Percentiles rank a stretch among this genome's conserved stretches.
phyloP scores from a whole-genome alignment of 1,140 invertebrate species.

The Arctopsyche grandis region DNA sequence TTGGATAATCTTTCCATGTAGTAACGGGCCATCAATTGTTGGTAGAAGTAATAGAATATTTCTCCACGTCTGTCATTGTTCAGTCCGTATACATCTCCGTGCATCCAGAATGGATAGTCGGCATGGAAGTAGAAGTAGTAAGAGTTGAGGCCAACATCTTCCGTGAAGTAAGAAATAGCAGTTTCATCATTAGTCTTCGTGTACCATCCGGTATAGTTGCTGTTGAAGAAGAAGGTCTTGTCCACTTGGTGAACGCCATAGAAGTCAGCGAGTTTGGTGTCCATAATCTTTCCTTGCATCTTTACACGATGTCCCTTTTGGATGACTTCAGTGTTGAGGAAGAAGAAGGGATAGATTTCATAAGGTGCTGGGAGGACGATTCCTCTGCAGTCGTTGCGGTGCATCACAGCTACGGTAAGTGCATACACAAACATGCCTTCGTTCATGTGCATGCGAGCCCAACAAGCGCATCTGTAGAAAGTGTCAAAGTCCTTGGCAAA shows the following conservation, averaged over 20 bases:
- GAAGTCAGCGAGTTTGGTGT: constrained; percentile 48
- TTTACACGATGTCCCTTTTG: constrained; percentile 66
- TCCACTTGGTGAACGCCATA: constrained; percentile 59
- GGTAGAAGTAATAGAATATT: constrained; percentile 70
- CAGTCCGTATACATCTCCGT: constrained; percentile 65
- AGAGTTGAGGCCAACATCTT: constrained; percentile 77
- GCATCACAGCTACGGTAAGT: constrained; percentile 64
- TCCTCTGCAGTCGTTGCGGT: constrained; percentile 64
- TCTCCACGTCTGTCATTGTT: constrained; percentile 70
- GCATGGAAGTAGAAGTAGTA: constrained; percentile 77
- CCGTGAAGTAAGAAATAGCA: constrained; percentile 76
- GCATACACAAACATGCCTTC: constrained; percentile 67
- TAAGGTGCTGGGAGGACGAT: constrained; percentile 66
- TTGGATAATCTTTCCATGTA: constrained; percentile 75
- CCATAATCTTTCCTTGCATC: constrained; percentile 58
- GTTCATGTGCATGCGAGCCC: constrained; percentile 66
- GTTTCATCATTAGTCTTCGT: constrained; percentile 68
- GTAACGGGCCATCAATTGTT: constrained; percentile 74
- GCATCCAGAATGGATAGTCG: constrained; percentile 75
- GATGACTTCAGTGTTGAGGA: constrained; percentile 66
- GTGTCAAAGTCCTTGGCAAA: constrained; percentile 68
- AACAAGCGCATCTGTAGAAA: constrained; percentile 66
- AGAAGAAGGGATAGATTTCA: constrained; percentile 67
- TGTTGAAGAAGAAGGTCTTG: constrained; percentile 59
- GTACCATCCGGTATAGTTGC: constrained; percentile 69